Evolutionary conservation across 2,113 vertebrate species (phyloP), one percentile per base, ranked within the genome.

Genomic region (Malaclemys terrapin): DNA sequence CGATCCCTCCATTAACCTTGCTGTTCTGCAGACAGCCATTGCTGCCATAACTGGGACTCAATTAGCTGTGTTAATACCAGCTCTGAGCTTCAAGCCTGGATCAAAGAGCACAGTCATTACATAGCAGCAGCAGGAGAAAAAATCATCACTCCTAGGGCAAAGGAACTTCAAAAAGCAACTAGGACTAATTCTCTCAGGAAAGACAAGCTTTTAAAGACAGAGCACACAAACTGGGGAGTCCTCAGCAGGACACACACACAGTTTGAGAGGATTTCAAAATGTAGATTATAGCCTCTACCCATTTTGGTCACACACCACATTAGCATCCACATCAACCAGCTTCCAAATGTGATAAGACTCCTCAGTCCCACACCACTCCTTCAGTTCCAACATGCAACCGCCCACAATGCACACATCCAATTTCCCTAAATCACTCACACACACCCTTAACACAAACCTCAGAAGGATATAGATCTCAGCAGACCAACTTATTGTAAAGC

Each of bases 121-220:
- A 50, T 45, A 79, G 91, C 89, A 89, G 75, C 89, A 78, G 84
- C 80, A 88, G 88, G 9, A 84, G 20, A 62, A 22, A n/a, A 92
- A 96, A 92, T 7, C 87, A 96, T 80, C 91, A 76, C 14, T 93
- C 62, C 89, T 2, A 3, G 75, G 89, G 84, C 88, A 88, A 45
- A 80, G 89, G 6, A 7, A 38, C 85, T 52, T 81, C 10, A 3
- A 89, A 69, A 4, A 35, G 81, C 8, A 2, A 38, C 16, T 5
- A 84, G 57, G n/a, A 86, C 62, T 80, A 50, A 69, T 10, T 20
- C 87, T 82, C 29, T 57, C 53, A 0, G 0, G 38, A 79, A 91
- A 91, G 27, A 14, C 29, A 27, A 80, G 35, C 31, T 85, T 35
- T 27, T 29, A 25, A 54, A 90, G 69, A 25, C 49, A 62, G n/a